A percentile compares a stretch with the other conserved stretches of the same genome.
These are phyloP conservation scores for Mormyrops attenuatus DNA, from an alignment of 2,797 vertebrate species.

Conservation along the genomic window DNA sequence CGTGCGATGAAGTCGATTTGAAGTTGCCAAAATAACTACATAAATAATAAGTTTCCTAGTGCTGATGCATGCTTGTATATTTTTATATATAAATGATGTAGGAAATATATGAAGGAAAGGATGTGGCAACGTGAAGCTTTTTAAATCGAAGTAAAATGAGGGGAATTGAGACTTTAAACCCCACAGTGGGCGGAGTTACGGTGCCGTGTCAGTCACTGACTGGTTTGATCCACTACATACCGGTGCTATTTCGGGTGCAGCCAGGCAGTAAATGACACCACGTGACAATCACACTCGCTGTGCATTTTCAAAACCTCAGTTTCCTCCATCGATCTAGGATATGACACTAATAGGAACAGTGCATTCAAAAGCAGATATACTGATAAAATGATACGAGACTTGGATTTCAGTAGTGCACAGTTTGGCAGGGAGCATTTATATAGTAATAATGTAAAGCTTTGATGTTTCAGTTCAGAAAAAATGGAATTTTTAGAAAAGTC, in stretches of 20 bases:
- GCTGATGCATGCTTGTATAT: neutral
- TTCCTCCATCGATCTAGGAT: neutral
- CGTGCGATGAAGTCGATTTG: neutral
- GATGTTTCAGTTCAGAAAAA: neutral
- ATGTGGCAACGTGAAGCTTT: neutral
- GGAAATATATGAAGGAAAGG: neutral
- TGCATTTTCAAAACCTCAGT: neutral
- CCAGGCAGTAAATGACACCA: neutral
- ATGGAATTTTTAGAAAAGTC: neutral
- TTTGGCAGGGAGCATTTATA: neutral
- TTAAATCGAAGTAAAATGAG: neutral
- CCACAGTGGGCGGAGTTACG: neutral
- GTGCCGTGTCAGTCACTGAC: neutral
- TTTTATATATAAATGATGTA: neutral
- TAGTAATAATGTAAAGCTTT: neutral
- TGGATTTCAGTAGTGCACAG: neutral
- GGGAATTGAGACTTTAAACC: neutral
- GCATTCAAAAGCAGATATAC: neutral
- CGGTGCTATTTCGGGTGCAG: neutral
- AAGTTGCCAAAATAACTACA: constrained; percentile 8
- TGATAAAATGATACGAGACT: neutral
- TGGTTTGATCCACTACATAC: neutral
- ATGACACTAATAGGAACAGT: neutral
- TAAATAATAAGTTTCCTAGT: neutral
- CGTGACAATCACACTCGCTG: neutral